Percentiles rank a stretch among this genome's conserved stretches.
Evolutionary conservation across 2,797 vertebrate genomes (phyloP).

Genomic region (Tinamus major): DNA sequence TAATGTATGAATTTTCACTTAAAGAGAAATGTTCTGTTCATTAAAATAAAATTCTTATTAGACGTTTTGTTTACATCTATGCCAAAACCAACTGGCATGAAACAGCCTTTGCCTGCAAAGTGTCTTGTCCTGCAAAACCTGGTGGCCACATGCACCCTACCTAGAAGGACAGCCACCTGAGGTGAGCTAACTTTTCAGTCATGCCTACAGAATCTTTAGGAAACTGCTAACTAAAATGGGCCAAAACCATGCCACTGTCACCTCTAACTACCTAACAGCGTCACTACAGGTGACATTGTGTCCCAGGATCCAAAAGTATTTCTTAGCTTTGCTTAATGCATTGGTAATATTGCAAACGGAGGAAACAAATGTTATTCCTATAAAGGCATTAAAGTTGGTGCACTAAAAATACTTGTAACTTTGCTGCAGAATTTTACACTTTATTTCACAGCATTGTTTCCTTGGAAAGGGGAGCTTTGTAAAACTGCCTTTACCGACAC

Average conservation of each 20-base stretch:
- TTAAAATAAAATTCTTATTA: background rate
- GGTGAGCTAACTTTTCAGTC: background rate
- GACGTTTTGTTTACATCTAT: background rate
- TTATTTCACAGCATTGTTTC: background rate
- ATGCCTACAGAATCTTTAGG: background rate
- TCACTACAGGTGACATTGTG: background rate
- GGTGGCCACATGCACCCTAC: background rate
- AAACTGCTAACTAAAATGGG: background rate
- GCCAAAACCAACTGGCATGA: background rate
- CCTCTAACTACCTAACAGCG: background rate
- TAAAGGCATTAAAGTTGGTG: background rate
- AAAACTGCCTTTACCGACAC: background rate
- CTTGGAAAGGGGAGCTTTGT: background rate
- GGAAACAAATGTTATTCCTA: background rate
- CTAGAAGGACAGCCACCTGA: background rate
- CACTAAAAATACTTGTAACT: background rate
- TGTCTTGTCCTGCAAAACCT: background rate
- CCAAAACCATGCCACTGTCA: background rate
- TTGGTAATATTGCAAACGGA: background rate
- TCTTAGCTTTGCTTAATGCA: background rate
- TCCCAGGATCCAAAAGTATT: background rate
- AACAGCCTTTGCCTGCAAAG: background rate
- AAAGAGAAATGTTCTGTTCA: background rate
- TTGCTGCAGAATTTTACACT: background rate
- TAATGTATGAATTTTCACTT: background rate